phyloP scores from a whole-genome alignment of 2,888 invertebrate species.

The Athalia cordata region DNA sequence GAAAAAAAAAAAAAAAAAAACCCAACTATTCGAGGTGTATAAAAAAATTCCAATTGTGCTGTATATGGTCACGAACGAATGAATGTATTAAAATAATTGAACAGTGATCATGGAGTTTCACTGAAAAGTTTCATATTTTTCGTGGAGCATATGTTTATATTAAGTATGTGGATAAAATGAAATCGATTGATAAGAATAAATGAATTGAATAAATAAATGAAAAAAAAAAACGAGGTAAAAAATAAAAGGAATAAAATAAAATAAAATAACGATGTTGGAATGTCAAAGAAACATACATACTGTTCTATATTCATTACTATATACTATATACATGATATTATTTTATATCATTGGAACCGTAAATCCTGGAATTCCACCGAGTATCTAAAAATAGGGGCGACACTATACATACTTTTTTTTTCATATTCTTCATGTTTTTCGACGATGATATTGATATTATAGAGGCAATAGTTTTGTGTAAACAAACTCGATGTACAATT shows the following conservation, averaged over 20 bases:
- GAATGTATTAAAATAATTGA: background rate
- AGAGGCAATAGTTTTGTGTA: too few species aligned
- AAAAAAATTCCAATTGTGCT: slow-evolving; percentile 16
- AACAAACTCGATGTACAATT: too few species aligned
- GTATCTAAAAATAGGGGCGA: too few species aligned
- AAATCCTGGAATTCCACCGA: too few species aligned
- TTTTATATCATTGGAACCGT: too few species aligned
- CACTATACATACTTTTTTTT: too few species aligned
- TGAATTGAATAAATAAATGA: background rate
- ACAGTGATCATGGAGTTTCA: slow-evolving; percentile 7
- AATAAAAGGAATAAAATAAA: background rate
- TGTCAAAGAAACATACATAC: too few species aligned
- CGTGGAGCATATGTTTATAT: slow-evolving; percentile 34
- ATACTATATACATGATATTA: too few species aligned
- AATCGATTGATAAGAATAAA: slow-evolving; percentile 1
- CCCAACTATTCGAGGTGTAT: background rate
- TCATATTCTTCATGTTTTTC: too few species aligned
- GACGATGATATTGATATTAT: too few species aligned
- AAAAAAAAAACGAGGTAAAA: background rate
- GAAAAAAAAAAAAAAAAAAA: background rate
- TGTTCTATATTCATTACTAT: too few species aligned
- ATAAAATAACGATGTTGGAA: too few species aligned
- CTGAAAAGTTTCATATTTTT: slow-evolving; percentile 28
- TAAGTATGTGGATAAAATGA: background rate
- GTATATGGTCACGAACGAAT: slow-evolving; percentile 5